Base-by-base conservation (phyloP, 2,888 invertebrate genomes). In the Tetheella fluctuosa region DNA sequence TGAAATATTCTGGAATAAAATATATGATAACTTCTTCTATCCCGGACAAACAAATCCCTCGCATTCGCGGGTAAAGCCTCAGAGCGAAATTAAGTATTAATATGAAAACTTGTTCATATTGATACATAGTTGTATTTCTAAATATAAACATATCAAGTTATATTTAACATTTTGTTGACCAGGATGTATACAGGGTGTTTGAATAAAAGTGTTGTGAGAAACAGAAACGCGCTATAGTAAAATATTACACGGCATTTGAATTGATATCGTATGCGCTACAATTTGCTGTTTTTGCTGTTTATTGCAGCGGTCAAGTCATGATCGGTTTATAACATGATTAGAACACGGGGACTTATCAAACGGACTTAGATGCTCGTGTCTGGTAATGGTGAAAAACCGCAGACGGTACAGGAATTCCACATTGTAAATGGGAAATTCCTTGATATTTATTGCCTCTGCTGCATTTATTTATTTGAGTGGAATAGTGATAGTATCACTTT, bases 211-310 rank as follows among this genome's bases (percentile, higher is more conserved):
- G 48, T 48, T 48, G 48, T 48, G 48, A 7, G 17, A 17, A 42
- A 17, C 42, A 42, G 42, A 48, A 20, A 20, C 48, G 62, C 64
- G 64, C 63, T 54, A 57, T 42, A 52, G 54, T 57, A 64, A 72
- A 64, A 69, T 74, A 64, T 69, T 61, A 69, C 25, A 37, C 37
- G 57, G 64, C 63, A 63, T 39, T 64, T 70, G 65, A 70, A 73
- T 72, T 64, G 72, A 69, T 69, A 64, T 65, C 64, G 59, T 64
- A 63, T 68, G 48, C 63, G 48, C 60, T 56, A 39, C 42, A 54
- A 57, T 60, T 58, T 60, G 8, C 37, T 61, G 52, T 63, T 54
- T 59, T 59, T 68, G 68, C 55, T 61, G 60, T 42, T 65, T 68
- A 68, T 58, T 63, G 54, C 48, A 30, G 52, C 59, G 59, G 57